Conservation (phyloP, 2,113 vertebrate genomes). For the Melanotaenia duboulayi region DNA sequence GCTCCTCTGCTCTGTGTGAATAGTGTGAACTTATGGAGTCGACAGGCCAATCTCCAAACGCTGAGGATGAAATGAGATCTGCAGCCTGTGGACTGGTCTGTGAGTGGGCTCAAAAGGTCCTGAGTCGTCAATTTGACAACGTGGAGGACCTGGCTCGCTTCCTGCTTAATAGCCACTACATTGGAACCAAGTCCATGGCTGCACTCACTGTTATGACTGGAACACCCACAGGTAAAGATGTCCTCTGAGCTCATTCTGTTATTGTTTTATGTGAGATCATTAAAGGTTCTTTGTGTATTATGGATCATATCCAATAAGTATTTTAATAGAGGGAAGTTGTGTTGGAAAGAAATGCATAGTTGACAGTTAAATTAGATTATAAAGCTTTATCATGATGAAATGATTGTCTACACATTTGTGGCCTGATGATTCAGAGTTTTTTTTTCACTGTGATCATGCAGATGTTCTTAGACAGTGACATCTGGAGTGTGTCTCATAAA, state of each 20-base stretch:
- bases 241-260: not conserved
- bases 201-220: slow-evolving; percentile 97
- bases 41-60: slow-evolving; percentile 89
- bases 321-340: not conserved
- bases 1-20: slow-evolving; percentile 62
- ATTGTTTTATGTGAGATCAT: not conserved
- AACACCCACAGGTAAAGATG: slow-evolving; percentile 71
- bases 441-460: not conserved
- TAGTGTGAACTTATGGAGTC: slow-evolving; percentile 94
- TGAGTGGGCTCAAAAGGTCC: slow-evolving; percentile 98
- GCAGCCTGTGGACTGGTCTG: slow-evolving; percentile 96
- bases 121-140: slow-evolving; percentile 96
- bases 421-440: not conserved
- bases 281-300: not conserved
- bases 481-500: not conserved
- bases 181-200: slow-evolving; percentile 96
- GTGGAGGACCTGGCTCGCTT: slow-evolving; percentile 97
- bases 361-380: no score
- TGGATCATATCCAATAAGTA: not conserved
- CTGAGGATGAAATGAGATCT: slow-evolving; percentile 93
- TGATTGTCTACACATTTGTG: not conserved
- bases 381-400: not conserved
- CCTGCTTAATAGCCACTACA: slow-evolving; percentile 97
- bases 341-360: no score
- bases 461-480: not conserved